phyloP scores from a whole-genome alignment of 2,888 invertebrate genomes.

The Willowsia nigromaculata region DNA sequence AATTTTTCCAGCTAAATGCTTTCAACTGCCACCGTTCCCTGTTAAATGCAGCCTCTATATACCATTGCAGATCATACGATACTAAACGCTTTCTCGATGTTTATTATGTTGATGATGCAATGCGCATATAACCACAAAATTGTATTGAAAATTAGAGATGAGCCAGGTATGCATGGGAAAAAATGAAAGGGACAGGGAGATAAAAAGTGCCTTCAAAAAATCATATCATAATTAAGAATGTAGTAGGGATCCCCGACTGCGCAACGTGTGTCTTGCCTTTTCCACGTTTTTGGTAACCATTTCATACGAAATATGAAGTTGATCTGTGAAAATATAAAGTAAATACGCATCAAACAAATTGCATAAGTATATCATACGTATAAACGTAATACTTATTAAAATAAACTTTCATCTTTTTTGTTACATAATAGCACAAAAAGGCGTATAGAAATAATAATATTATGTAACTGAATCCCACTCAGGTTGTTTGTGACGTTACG shows the following conservation, averaged over 20 bases:
- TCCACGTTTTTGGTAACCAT: not conserved
- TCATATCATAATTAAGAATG: constrained; percentile 67
- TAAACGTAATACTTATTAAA: constrained; percentile 4
- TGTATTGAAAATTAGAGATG: not conserved
- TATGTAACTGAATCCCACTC: constrained; percentile 20
- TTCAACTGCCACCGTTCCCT: too few species aligned
- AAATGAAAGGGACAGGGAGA: constrained; percentile 13
- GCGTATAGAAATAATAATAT: constrained; percentile 9
- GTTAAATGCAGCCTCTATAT: too few species aligned
- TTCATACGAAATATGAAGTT: not conserved
- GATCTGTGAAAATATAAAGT: constrained; percentile 25
- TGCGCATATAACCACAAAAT: not conserved
- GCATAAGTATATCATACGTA: not conserved
- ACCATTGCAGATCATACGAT: not conserved
- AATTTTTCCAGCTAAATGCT: not conserved
- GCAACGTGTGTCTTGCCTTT: constrained; percentile 64
- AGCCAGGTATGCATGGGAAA: not conserved
- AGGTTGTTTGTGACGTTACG: not conserved
- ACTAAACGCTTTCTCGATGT: constrained; percentile 5
- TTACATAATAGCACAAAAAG: constrained; percentile 1
- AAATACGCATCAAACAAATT: not conserved
- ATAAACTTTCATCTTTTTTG: not conserved
- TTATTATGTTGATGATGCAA: not conserved
- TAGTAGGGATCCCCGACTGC: constrained; percentile 52
- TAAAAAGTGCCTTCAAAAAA: constrained; percentile 51